Conservation (phyloP, 2,888 invertebrate genomes). For the Calameuta pallipes region DNA sequence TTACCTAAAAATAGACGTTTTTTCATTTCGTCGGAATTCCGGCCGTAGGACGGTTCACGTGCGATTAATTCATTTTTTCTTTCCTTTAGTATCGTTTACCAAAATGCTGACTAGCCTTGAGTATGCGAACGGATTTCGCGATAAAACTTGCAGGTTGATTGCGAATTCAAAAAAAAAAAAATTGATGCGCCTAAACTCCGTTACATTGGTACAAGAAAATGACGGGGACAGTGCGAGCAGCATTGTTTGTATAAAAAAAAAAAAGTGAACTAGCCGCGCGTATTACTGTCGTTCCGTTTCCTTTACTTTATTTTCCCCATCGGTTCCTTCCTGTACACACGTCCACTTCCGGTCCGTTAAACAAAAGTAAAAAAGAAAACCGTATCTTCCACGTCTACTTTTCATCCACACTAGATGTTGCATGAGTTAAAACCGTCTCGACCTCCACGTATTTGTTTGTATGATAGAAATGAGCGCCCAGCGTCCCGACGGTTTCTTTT, state of each 20-base stretch:
- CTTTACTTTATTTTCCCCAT: neutral
- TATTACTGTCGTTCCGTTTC: neutral
- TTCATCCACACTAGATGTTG: constrained; percentile 52
- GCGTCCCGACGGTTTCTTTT: neutral
- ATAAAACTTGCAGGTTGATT: too few species aligned
- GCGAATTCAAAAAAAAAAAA: neutral
- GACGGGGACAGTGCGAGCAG: too few species aligned
- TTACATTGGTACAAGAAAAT: neutral
- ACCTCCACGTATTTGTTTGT: constrained; percentile 62
- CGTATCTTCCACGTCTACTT: constrained; percentile 11
- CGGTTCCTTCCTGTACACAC: neutral
- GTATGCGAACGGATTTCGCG: too few species aligned
- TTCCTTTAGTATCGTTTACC: neutral
- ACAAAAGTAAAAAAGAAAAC: neutral
- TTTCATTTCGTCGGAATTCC: neutral
- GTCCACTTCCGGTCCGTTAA: neutral
- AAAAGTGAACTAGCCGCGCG: constrained; percentile 16
- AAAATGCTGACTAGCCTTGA: too few species aligned
- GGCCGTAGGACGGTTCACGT: neutral
- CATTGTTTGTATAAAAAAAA: constrained; percentile 1
- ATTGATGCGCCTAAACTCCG: neutral
- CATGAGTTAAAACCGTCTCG: constrained; percentile 48
- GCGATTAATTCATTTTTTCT: constrained; percentile 2
- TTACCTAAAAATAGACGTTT: neutral
- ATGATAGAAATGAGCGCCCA: constrained; percentile 33